These are phyloP conservation scores for Tragopan temminckii DNA, from an alignment of 2,797 vertebrate species.

Conservation along the genomic window DNA sequence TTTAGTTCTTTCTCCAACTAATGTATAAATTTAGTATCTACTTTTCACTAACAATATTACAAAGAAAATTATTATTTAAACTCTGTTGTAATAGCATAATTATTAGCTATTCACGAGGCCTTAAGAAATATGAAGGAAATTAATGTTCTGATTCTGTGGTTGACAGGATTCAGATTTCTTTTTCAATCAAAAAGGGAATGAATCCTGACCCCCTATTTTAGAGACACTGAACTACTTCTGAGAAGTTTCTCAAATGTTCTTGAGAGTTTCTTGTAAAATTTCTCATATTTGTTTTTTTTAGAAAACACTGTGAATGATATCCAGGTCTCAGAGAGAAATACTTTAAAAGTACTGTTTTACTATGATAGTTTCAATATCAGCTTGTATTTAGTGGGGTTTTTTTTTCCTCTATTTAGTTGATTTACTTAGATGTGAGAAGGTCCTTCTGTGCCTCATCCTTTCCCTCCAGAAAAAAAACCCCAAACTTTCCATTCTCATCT, in stretches of 20 bases:
- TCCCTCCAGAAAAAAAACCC: neutral
- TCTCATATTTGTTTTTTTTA: neutral
- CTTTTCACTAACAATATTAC: neutral
- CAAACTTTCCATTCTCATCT: neutral
- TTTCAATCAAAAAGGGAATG: neutral
- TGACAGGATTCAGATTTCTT: neutral
- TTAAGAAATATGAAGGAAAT: neutral
- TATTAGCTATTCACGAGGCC: neutral
- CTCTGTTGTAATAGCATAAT: neutral
- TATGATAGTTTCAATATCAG: neutral
- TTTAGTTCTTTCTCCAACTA: neutral
- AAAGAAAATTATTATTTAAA: neutral
- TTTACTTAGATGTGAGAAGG: neutral
- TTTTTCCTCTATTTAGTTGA: neutral
- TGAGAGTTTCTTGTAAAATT: neutral
- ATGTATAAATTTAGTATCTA: neutral
- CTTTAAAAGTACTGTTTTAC: neutral
- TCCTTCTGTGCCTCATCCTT: neutral
- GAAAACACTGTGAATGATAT: neutral
- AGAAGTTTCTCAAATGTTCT: neutral
- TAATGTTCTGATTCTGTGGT: neutral
- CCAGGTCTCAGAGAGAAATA: neutral
- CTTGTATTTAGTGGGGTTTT: neutral
- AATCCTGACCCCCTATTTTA: neutral
- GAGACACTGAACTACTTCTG: neutral